Evolutionary conservation across 2,888 invertebrate genomes (phyloP).

Genomic region (Macrophya alboannulata): DNA sequence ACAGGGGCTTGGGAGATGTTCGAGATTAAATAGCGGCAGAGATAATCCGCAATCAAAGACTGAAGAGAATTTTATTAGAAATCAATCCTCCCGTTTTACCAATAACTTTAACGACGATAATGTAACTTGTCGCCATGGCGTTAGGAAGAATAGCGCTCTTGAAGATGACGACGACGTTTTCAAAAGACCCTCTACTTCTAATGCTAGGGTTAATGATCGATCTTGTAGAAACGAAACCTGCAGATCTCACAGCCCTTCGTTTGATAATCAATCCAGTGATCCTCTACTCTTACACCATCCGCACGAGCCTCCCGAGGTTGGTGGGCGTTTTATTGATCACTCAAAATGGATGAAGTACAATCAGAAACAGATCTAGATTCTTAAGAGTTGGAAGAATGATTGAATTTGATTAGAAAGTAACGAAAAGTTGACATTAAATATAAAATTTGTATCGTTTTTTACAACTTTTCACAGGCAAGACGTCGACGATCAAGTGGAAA

Average conservation of each 20-base stretch:
- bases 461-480: conserved; percentile 64
- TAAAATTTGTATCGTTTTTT: background rate
- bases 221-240: conserved; percentile 18
- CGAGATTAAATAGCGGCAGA: conserved; percentile 12
- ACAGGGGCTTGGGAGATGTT: conserved; percentile 9
- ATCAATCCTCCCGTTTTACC: conserved; percentile 6
- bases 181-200: conserved; percentile 44
- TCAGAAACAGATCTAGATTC: background rate
- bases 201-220: conserved; percentile 1
- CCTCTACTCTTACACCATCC: conserved; percentile 38
- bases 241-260: conserved; percentile 24
- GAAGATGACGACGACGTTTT: conserved; percentile 48
- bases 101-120: conserved; percentile 14
- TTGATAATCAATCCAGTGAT: conserved; percentile 1
- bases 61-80: conserved; percentile 40
- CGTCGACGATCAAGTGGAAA: conserved; percentile 74
- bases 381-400: background rate
- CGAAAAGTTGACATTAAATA: background rate
- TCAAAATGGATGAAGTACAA: background rate
- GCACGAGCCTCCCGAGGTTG: conserved; percentile 42
- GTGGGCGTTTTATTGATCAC: background rate
- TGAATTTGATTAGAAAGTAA: background rate
- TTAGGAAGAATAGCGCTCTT: conserved; percentile 4
- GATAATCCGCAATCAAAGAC: conserved; percentile 32
- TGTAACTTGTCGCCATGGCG: conserved; percentile 17